Evolutionary conservation across 2,888 invertebrate species (phyloP).

Genomic region (Acronicta leporina): DNA sequence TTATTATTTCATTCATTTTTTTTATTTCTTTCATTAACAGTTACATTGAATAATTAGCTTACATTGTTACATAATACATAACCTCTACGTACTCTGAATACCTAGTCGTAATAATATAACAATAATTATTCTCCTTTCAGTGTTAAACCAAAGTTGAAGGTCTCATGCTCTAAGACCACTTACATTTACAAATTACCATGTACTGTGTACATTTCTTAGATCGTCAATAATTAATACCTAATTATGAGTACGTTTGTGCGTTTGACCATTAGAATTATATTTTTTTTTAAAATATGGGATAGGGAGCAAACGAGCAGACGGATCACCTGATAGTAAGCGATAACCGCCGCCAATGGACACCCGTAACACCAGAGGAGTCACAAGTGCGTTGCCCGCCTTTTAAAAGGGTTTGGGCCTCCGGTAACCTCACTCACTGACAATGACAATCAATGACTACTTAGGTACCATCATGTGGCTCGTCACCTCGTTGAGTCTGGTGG

Average conservation of each 20-base stretch:
- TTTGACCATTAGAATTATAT: not conserved
- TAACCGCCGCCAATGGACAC: too few relatives aligned
- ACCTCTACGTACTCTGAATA: constrained; percentile 11
- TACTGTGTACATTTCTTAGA: constrained; percentile 39
- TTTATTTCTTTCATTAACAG: not conserved
- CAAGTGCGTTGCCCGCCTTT: too few relatives aligned
- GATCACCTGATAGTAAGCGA: too few relatives aligned
- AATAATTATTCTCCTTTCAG: constrained; percentile 15
- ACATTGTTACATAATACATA: constrained; percentile 5
- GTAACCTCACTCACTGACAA: too few relatives aligned
- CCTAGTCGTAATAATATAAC: constrained; percentile 17
- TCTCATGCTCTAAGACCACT: constrained; percentile 21
- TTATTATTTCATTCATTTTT: too few relatives aligned
- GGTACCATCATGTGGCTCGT: too few relatives aligned
- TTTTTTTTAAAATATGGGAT: too few relatives aligned
- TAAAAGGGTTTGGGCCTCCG: too few relatives aligned
- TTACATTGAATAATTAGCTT: not conserved
- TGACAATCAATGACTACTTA: too few relatives aligned
- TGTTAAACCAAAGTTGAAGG: constrained; percentile 49
- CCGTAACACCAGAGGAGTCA: too few relatives aligned
- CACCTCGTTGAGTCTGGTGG: too few relatives aligned
- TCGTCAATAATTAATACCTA: not conserved
- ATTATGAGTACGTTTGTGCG: not conserved
- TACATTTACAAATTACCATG: constrained; percentile 48
- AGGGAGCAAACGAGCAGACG: too few relatives aligned